Evolutionary conservation across 2,797 vertebrate species (phyloP), one percentile per base, ranked within the genome.

Genomic region (Moxostoma hubbsi): DNA sequence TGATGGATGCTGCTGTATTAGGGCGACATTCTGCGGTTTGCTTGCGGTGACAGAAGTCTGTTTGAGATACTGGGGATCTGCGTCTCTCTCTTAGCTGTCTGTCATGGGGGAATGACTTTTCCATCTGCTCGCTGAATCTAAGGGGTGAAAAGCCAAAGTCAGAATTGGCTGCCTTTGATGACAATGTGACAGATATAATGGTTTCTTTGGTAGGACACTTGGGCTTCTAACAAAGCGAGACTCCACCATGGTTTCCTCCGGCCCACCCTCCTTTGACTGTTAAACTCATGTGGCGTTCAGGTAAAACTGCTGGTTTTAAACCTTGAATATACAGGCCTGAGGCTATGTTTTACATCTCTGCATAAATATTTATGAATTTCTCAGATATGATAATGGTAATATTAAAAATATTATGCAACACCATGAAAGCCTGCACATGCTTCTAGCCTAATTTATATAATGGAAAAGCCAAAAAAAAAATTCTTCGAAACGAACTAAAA

Each of bases 131-230:
- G 4, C 53, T 49, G 67, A 73, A 73, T 82, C 73, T 77, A 69
- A 43, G 15, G 64, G 69, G 70, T 51, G 45, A 71, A 73, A 64
- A 69, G 61, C 9, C 36, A 9, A 66, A 63, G 66, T 68, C 62
- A 59, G 79, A 82, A 79, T 75, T 53, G 57, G n/a, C 61, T 80
- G 73, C 61, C 43, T 57, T 73, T 77, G 68, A 77, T 79, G 68
- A 62, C 55, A 43, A 49, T 45, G 58, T 76, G 81, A 84, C 83
- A 84, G 65, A 16, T 73, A 68, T 77, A 83, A 83, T 81, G 81
- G 59, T 54, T 82, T 83, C 75, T 84, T 83, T 81, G 81, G 78
- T 84, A 54, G 54, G 54, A 67, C 51, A 45, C 70, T 45, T 15
- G 73, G n/a, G 57, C 67, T 62, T 54, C 45, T 55, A 46, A 57